A percentile compares a stretch with the other conserved stretches of the same genome.
Evolutionary conservation across 2,113 vertebrate genomes (phyloP).

Genomic region (Verasper variegatus): DNA sequence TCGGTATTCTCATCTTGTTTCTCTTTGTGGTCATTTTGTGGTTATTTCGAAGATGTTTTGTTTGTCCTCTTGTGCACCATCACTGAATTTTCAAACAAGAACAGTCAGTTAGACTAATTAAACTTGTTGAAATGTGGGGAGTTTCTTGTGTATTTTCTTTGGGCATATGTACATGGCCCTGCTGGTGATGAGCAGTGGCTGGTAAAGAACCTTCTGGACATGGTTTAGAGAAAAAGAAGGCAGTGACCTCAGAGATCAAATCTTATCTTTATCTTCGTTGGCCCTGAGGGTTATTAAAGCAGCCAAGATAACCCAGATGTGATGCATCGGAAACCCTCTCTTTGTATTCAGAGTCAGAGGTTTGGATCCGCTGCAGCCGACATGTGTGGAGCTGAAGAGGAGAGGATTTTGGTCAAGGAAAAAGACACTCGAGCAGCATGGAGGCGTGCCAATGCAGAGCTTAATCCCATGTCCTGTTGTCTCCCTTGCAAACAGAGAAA

Average conservation of each 20-base stretch:
- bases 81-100: too few relatives aligned
- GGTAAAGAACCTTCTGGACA: neutral
- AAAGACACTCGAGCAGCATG: slow-evolving; percentile 42
- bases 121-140: neutral
- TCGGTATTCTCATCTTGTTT: too few relatives aligned
- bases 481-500: neutral
- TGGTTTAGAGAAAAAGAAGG: neutral
- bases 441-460: slow-evolving; percentile 10
- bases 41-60: neutral
- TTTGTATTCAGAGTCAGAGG: slow-evolving; percentile 26
- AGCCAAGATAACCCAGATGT: slow-evolving; percentile 5
- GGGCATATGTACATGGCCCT: too few relatives aligned
- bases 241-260: slow-evolving; percentile 15
- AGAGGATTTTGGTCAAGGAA: slow-evolving; percentile 39
- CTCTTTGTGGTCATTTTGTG: too few relatives aligned
- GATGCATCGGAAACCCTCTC: slow-evolving; percentile 5
- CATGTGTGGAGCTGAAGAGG: neutral
- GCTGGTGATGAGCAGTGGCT: too few relatives aligned
- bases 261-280: neutral
- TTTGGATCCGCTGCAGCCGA: slow-evolving; percentile 21
- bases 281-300: neutral
- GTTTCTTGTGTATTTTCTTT: neutral
- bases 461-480: slow-evolving; percentile 22
- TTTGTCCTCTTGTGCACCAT: too few relatives aligned
- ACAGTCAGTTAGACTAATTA: too few relatives aligned